Percentiles rank a stretch among this genome's conserved stretches.
phyloP scores from a whole-genome alignment of 2,113 vertebrate genomes.

The Perca schrenkii region DNA sequence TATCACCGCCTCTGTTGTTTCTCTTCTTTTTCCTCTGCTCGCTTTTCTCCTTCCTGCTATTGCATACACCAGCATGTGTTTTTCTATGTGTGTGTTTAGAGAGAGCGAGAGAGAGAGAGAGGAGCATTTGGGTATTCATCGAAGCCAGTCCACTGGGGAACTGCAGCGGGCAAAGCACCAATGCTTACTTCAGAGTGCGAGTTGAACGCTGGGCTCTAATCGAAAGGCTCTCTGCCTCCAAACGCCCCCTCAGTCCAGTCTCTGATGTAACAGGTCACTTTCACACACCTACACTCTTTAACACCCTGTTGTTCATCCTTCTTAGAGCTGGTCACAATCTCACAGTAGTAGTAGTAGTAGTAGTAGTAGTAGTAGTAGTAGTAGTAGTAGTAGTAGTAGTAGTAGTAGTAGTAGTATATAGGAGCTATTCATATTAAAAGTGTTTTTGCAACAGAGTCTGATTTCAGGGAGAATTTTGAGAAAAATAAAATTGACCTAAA shows the following conservation, averaged over 20 bases:
- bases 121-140: constrained; percentile 25
- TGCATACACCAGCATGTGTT: not conserved
- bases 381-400: constrained; percentile 24
- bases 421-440: constrained; percentile 1
- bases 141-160: constrained; percentile 36
- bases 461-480: no score
- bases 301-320: constrained; percentile 42
- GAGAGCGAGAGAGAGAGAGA: not conserved
- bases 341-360: constrained; percentile 15
- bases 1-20: constrained; percentile 19
- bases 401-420: constrained; percentile 29
- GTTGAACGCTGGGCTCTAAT: constrained; percentile 49
- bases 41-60: not conserved
- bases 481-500: no score
- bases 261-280: constrained; percentile 66
- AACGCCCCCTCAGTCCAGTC: constrained; percentile 53
- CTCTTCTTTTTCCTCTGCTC: not conserved
- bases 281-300: constrained; percentile 63
- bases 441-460: constrained; percentile 6
- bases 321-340: constrained; percentile 31
- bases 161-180: constrained; percentile 30
- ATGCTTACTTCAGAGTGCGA: constrained; percentile 57
- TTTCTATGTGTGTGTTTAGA: not conserved
- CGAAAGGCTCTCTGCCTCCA: constrained; percentile 30
- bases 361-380: constrained; percentile 36